Conservation (phyloP, 2,113 vertebrate species). For the Zapus hudsonius region DNA sequence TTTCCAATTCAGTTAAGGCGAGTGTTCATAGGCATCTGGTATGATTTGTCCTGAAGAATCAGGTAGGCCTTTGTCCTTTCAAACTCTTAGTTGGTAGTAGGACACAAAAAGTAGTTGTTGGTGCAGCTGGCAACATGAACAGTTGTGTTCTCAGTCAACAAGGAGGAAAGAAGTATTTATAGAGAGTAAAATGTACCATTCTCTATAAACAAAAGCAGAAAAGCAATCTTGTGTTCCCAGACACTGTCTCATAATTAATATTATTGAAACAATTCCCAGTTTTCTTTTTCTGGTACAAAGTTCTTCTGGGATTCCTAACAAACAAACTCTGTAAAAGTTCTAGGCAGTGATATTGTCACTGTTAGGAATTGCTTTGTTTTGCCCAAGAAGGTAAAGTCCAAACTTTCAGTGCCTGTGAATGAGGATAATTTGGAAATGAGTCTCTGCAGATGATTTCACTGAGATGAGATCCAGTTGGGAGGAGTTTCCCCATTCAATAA, state of each 20-base stretch:
- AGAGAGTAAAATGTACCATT: neutral
- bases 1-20: neutral
- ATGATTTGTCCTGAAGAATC: neutral
- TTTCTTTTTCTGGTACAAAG: neutral
- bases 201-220: neutral
- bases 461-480: neutral
- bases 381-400: neutral
- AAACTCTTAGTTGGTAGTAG: neutral
- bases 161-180: constrained; percentile 9
- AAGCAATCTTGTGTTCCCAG: neutral
- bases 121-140: neutral
- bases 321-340: neutral
- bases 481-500: neutral
- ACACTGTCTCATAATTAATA: neutral
- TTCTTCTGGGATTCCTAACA: neutral
- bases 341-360: neutral
- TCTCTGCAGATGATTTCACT: neutral
- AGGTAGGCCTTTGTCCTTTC: neutral
- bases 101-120: neutral
- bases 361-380: neutral
- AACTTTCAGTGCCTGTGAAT: neutral
- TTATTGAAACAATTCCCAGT: neutral
- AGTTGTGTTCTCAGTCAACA: neutral
- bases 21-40: neutral
- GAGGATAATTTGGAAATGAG: neutral